These are phyloP conservation scores for Nyctalus aviator DNA, from an alignment of 2,797 vertebrate species.

Conservation along the genomic window DNA sequence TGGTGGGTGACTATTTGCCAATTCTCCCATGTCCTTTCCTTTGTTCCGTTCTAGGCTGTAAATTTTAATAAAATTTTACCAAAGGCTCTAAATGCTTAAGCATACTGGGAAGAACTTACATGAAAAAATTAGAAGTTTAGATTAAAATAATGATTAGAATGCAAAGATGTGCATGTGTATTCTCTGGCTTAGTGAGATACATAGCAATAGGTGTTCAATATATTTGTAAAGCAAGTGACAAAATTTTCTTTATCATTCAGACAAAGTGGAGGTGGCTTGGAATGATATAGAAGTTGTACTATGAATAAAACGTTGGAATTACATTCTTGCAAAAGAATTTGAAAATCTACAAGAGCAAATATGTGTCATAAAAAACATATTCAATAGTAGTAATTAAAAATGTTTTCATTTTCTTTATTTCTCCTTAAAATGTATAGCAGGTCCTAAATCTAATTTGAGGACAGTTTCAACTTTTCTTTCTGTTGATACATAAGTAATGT, in stretches of 20 bases:
- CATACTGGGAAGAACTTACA: neutral
- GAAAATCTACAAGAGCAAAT: neutral
- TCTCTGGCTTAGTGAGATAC: neutral
- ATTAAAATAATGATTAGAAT: neutral
- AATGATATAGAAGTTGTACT: neutral
- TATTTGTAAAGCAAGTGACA: neutral
- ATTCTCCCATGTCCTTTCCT: neutral
- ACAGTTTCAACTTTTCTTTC: slow-evolving; percentile 13
- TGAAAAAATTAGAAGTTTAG: neutral
- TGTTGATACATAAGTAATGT: neutral
- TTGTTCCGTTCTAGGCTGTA: neutral
- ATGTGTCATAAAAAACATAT: neutral
- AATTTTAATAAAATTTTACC: slow-evolving; percentile 6
- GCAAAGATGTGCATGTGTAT: neutral
- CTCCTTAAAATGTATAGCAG: neutral
- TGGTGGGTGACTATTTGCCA: neutral
- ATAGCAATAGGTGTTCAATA: neutral
- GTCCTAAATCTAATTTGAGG: neutral
- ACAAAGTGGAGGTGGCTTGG: neutral
- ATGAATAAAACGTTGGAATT: neutral
- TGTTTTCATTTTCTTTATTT: slow-evolving; percentile 39
- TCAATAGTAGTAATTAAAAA: neutral
- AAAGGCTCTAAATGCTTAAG: neutral
- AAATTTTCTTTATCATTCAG: slow-evolving; percentile 14
- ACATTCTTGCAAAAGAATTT: slow-evolving; percentile 27